Evolutionary conservation across 37 sponge, comb jelly and placozoan species (phyloP), one percentile per base, ranked within the genome.

Genomic region (Aphrocallistes beatrix): DNA sequence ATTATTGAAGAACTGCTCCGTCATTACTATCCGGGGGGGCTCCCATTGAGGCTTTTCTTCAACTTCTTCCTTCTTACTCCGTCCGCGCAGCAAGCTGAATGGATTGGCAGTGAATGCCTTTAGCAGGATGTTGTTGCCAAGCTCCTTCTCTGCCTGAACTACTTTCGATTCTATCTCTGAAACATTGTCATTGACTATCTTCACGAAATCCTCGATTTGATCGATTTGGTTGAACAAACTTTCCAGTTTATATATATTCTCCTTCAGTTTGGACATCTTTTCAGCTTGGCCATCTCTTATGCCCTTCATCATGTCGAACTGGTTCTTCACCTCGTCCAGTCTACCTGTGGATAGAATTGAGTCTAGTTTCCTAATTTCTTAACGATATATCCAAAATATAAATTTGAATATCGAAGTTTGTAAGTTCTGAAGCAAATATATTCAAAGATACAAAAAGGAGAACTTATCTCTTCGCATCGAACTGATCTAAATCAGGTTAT

Each of bases 241-340:
- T 60, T 60, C 75, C 34, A 60, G 21, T 60, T 60, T 60, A 30
- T 60, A 30, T 19, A 30, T 60, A 28, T 60, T 60, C 34, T 60
- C 75, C n/a, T 60, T 60, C 34, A 60, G 75, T 60, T 60, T 60
- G 10, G 75, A 32, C 10, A 60, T 19, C 8, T 28, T 60, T 19
- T 60, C 75, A 32, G 75, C 10, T 25, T 60, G 75, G 3, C 17
- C n/a, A 25, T 60, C 75, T 60, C 75, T 60, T 6, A 60, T 28
- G 1, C 75, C 75, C n/a, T 60, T 60, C 3, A 60, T 60, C 3
- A 60, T 60, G 3, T 60, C 75, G n/a, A 60, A 60, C n/a, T 60
- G 75, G 75, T 60, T 60, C 21, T 60, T 60, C 32, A 60, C 75
- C 75, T 60, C 75, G n/a, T 60, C 75, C 17, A 60, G 75, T 25